Evolutionary conservation across 1,140 invertebrate genomes (phyloP).

Genomic region (Wiebesia pumilae): DNA sequence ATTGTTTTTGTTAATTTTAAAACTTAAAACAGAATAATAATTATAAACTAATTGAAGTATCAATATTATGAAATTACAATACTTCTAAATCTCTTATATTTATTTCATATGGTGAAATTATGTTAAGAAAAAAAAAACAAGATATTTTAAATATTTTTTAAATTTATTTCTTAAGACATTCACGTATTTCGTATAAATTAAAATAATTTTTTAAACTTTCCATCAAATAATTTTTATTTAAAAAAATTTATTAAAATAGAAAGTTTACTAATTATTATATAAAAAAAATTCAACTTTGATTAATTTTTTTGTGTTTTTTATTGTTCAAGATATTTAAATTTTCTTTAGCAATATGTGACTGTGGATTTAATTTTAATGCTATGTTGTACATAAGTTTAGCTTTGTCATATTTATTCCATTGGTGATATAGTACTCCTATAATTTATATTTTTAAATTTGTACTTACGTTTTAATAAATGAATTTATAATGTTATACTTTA

Average conservation of each 20-base stretch:
- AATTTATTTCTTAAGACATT: no score
- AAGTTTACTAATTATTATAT: background rate
- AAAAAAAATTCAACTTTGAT: background rate
- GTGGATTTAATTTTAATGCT: conserved; percentile 84
- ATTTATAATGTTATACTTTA: background rate
- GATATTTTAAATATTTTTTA: no score
- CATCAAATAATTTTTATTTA: background rate
- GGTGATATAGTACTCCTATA: conserved; percentile 93
- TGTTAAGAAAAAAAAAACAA: no score
- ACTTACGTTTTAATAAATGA: conserved; percentile 38
- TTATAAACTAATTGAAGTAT: no score
- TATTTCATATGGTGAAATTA: no score
- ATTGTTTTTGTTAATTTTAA: no score
- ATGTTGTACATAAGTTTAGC: conserved; percentile 86
- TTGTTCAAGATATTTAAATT: conserved; percentile 78
- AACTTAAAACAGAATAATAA: no score
- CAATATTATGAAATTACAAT: no score
- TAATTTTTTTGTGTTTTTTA: background rate
- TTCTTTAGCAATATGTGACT: conserved; percentile 78
- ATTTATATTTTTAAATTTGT: conserved; percentile 53
- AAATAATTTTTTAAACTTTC: no score
- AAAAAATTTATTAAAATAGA: background rate
- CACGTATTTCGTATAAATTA: no score
- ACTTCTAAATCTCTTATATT: no score
- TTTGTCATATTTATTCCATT: conserved; percentile 87